These are phyloP conservation scores for Cyclophora punctaria DNA, from an alignment of 2,888 invertebrate genomes.

Conservation along the genomic window DNA sequence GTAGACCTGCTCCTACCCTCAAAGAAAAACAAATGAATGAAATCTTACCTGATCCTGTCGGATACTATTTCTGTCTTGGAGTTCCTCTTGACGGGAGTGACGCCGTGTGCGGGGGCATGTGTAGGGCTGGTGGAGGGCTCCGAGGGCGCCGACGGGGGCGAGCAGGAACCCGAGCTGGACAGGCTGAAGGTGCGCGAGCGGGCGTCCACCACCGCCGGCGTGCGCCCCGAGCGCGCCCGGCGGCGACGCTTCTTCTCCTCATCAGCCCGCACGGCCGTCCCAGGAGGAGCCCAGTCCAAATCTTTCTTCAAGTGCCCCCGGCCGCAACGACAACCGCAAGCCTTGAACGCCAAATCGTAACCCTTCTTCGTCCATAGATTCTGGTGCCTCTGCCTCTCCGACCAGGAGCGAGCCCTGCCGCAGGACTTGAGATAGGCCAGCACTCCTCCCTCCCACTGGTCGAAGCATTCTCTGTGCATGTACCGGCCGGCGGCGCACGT, in stretches of 20 bases:
- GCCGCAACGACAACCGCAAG: constrained; percentile 95
- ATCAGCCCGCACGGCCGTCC: constrained; percentile 71
- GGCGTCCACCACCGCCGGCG: constrained; percentile 58
- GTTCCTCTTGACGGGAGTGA: constrained; percentile 80
- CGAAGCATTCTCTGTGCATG: constrained; percentile 98
- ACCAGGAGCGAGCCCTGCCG: constrained; percentile 95
- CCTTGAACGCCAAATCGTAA: constrained; percentile 96
- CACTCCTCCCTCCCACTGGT: constrained; percentile 93
- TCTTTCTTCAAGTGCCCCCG: constrained; percentile 96
- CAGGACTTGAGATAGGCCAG: constrained; percentile 92
- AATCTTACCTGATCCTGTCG: constrained; percentile 85
- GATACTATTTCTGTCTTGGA: constrained; percentile 85
- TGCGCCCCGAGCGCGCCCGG: constrained; percentile 51
- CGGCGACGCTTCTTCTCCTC: constrained; percentile 66
- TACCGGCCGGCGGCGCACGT: constrained; percentile 90
- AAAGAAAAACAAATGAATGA: neutral
- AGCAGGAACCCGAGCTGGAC: constrained; percentile 87
- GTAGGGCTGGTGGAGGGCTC: constrained; percentile 84
- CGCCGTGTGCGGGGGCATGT: constrained; percentile 69
- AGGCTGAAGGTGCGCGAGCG: constrained; percentile 84
- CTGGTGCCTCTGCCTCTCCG: constrained; percentile 93
- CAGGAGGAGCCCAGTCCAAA: constrained; percentile 90
- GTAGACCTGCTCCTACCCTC: no score
- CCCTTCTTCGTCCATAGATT: constrained; percentile 99
- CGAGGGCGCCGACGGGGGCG: constrained; percentile 86